A percentile compares a stretch with the other conserved stretches of the same genome.
phyloP scores from a whole-genome alignment of 2,113 vertebrate genomes.

The Strix aluco region DNA sequence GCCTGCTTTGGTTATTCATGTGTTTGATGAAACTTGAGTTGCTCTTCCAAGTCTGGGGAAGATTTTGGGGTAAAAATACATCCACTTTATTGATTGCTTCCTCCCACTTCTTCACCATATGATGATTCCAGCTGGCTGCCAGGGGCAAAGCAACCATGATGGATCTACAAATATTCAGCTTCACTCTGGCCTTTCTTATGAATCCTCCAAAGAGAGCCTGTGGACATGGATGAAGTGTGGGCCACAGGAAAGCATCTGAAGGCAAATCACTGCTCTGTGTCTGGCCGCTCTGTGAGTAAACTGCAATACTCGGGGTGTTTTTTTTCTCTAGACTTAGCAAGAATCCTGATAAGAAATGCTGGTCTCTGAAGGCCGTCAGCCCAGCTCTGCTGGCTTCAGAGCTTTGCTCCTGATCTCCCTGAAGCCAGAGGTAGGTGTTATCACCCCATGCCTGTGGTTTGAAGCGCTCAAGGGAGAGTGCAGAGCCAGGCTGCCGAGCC shows the following conservation, averaged over 20 bases:
- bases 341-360: neutral
- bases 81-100: neutral
- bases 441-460: neutral
- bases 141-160: neutral
- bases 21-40: neutral
- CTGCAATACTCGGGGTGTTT: fast-evolving
- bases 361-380: neutral
- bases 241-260: neutral
- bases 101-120: neutral
- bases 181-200: fast-evolving
- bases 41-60: neutral
- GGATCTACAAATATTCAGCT: neutral
- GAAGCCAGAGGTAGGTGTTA: neutral
- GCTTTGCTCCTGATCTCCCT: neutral
- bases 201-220: neutral
- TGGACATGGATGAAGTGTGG: neutral
- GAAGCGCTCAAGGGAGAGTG: fast-evolving
- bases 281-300: neutral
- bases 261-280: neutral
- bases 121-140: neutral
- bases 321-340: neutral
- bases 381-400: neutral
- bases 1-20: fast-evolving
- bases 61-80: fast-evolving
- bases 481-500: neutral